A percentile compares a stretch with the other conserved stretches of the same genome.
phyloP scores from a whole-genome alignment of 2,797 vertebrate genomes.

The Pangasius djambal region DNA sequence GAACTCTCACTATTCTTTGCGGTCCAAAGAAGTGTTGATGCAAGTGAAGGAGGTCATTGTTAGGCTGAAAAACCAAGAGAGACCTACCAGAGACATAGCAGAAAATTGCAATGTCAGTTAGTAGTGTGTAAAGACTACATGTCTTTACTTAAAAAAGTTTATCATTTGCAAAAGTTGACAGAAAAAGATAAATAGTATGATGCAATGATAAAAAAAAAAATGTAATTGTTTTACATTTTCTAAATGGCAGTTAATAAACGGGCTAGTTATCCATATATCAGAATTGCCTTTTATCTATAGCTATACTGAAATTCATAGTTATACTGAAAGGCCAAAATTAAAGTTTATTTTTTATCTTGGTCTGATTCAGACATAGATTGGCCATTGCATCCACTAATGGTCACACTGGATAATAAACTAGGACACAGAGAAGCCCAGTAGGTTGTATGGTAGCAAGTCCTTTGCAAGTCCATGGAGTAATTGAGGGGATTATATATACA shows the following conservation, averaged over 20 bases:
- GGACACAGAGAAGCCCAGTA: not conserved
- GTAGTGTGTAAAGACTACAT: not conserved
- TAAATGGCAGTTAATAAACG: not conserved
- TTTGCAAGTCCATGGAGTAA: not conserved
- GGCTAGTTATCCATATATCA: not conserved
- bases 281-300: not conserved
- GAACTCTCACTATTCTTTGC: too few relatives aligned
- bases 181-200: not conserved
- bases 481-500: not conserved
- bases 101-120: not conserved
- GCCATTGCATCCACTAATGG: not conserved
- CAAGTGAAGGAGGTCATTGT: too few relatives aligned
- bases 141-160: not conserved
- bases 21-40: too few relatives aligned
- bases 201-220: too few relatives aligned
- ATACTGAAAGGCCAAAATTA: not conserved
- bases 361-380: not conserved
- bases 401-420: not conserved
- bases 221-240: not conserved
- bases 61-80: too few relatives aligned
- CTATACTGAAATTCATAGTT: not conserved
- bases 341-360: too few relatives aligned
- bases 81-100: too few relatives aligned
- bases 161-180: not conserved
- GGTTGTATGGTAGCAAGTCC: not conserved